These are phyloP conservation scores for Olivierus martensii DNA, from an alignment of 1,140 invertebrate species.

Conservation along the genomic window DNA sequence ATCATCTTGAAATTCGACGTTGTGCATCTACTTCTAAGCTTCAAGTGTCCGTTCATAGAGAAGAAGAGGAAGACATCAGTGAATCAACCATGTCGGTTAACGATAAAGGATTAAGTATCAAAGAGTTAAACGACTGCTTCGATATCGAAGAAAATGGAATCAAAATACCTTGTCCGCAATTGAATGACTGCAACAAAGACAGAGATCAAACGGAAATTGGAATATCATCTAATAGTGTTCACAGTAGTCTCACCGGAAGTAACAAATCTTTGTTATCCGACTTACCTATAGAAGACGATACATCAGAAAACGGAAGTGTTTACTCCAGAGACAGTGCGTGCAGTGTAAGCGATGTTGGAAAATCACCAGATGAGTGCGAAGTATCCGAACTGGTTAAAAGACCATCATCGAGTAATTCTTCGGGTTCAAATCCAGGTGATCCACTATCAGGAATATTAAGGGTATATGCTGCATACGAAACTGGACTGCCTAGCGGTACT, in stretches of 20 bases:
- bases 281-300: background rate
- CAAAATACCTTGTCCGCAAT: no score
- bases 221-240: background rate
- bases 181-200: background rate
- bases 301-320: background rate
- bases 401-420: background rate
- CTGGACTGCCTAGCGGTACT: constrained; percentile 76
- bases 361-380: no score
- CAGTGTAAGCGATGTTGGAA: background rate
- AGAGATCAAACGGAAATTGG: background rate
- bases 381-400: background rate
- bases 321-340: constrained; percentile 8
- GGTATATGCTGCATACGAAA: constrained; percentile 90
- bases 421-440: background rate
- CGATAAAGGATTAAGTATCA: background rate
- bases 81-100: background rate
- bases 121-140: background rate
- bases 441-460: constrained; percentile 33
- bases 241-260: constrained; percentile 8
- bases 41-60: background rate
- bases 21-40: constrained; percentile 18
- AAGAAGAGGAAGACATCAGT: background rate
- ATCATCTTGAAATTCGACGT: constrained; percentile 14
- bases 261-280: constrained; percentile 11
- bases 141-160: background rate